Percentiles rank a stretch among this genome's conserved stretches.
Evolutionary conservation across 2,113 vertebrate species (phyloP).

Genomic region (Spea multiplicata): DNA sequence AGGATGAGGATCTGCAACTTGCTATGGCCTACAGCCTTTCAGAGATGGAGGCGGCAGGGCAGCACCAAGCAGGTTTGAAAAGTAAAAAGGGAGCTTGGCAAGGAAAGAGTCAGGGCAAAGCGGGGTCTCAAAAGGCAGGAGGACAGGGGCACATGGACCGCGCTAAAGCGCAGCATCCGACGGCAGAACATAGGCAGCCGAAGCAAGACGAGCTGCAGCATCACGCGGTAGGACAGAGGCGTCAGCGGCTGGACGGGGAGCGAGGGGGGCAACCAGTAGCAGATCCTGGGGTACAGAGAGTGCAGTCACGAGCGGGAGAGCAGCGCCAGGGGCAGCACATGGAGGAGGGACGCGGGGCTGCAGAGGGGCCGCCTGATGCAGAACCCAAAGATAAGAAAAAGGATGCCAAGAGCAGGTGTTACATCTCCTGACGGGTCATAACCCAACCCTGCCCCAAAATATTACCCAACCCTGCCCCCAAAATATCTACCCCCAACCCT

Average conservation of each 20-base stretch:
- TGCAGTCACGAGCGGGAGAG: not conserved
- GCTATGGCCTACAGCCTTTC: constrained; percentile 96
- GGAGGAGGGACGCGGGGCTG: not conserved
- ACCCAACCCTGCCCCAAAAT: not conserved
- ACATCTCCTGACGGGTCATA: not conserved
- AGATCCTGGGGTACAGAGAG: constrained; percentile 16
- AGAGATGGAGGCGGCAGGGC: constrained; percentile 83
- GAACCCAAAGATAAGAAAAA: not conserved
- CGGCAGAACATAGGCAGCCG: not conserved
- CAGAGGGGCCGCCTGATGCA: not conserved
- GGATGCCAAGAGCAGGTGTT: constrained; percentile 23
- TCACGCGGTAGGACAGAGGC: constrained; percentile 15
- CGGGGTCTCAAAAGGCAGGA: constrained; percentile 33
- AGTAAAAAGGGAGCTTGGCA: constrained; percentile 47
- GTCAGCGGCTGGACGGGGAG: not conserved
- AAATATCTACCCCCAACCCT: too few species aligned
- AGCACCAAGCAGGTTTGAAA: constrained; percentile 71
- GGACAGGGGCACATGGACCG: too few species aligned
- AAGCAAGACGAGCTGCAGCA: constrained; percentile 9
- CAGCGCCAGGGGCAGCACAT: constrained; percentile 22
- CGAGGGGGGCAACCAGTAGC: not conserved
- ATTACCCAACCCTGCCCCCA: too few species aligned
- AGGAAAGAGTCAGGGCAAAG: not conserved
- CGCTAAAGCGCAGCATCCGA: not conserved
- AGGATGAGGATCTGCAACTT: constrained; percentile 91